Evolutionary conservation across 2,113 vertebrate genomes (phyloP).

Genomic region (Clupea harengus): DNA sequence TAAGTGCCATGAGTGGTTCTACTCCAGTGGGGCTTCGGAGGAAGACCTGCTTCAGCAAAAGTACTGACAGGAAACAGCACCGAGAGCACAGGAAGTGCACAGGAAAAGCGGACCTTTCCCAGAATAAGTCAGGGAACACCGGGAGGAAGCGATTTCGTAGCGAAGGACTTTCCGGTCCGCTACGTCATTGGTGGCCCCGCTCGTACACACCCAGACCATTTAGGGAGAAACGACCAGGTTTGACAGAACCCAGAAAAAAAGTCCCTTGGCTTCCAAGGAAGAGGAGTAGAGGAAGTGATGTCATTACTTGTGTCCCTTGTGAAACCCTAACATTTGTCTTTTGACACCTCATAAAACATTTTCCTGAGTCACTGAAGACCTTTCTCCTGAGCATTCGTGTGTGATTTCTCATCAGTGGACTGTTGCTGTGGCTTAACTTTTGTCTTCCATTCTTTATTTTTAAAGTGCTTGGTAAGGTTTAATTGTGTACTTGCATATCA

Average conservation of each 20-base stretch:
- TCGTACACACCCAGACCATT: neutral
- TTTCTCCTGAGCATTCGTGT: neutral
- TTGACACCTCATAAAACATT: neutral
- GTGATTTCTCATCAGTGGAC: neutral
- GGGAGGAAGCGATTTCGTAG: conserved; percentile 28
- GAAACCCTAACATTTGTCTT: neutral
- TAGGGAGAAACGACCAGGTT: neutral
- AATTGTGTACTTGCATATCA: too few relatives aligned
- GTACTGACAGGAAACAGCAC: too few relatives aligned
- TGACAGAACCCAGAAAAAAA: neutral
- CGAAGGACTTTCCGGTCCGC: conserved; percentile 37
- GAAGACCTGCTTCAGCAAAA: too few relatives aligned
- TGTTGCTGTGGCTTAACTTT: too few relatives aligned
- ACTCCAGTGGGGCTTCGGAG: too few relatives aligned
- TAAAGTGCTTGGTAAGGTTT: too few relatives aligned
- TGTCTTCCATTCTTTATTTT: too few relatives aligned
- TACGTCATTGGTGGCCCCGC: neutral
- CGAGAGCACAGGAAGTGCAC: too few relatives aligned
- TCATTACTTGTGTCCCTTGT: neutral
- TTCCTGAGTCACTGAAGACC: neutral
- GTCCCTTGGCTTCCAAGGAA: neutral
- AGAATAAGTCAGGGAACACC: conserved; percentile 37
- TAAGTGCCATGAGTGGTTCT: too few relatives aligned
- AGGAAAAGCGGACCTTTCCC: conserved; percentile 19
- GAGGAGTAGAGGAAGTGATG: neutral